These are phyloP conservation scores for Tinea trinotella DNA, from an alignment of 2,888 invertebrate genomes.

Conservation along the genomic window DNA sequence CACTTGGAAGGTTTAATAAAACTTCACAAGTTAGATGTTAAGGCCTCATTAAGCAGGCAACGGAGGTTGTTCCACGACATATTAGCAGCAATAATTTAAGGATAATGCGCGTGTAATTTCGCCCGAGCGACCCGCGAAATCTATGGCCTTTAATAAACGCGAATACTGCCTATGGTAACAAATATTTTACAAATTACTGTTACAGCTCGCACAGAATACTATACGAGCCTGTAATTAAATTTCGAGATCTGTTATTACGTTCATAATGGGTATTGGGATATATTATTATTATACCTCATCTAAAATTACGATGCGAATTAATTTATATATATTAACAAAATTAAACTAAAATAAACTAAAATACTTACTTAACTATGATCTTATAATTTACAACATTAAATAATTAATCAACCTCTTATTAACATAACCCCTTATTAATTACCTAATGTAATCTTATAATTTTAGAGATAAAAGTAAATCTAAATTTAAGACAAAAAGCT, in stretches of 20 bases:
- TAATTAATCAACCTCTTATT: background rate
- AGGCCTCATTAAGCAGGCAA: slow-evolving; percentile 31
- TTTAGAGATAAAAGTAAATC: background rate
- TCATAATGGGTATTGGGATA: slow-evolving; percentile 2
- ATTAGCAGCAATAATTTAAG: slow-evolving; percentile 66
- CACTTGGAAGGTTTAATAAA: slow-evolving; percentile 27
- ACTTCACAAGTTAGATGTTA: slow-evolving; percentile 30
- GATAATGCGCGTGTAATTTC: slow-evolving; percentile 63
- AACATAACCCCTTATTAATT: background rate
- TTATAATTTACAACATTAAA: background rate
- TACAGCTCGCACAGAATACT: slow-evolving; percentile 22
- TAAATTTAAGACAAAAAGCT: slow-evolving; percentile 10
- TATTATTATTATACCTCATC: background rate
- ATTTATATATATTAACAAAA: background rate
- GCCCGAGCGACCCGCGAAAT: slow-evolving; percentile 52
- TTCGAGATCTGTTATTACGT: slow-evolving; percentile 11
- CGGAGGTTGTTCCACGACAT: slow-evolving; percentile 48
- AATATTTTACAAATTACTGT: slow-evolving; percentile 64
- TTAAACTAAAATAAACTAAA: no score
- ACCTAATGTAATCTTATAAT: background rate
- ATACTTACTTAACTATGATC: background rate
- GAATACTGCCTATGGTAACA: slow-evolving; percentile 55
- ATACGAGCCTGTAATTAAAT: slow-evolving; percentile 12
- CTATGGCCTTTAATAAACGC: slow-evolving; percentile 68
- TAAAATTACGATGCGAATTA: background rate